Conservation (phyloP, 2,888 invertebrate genomes). For the Erynnis tages region DNA sequence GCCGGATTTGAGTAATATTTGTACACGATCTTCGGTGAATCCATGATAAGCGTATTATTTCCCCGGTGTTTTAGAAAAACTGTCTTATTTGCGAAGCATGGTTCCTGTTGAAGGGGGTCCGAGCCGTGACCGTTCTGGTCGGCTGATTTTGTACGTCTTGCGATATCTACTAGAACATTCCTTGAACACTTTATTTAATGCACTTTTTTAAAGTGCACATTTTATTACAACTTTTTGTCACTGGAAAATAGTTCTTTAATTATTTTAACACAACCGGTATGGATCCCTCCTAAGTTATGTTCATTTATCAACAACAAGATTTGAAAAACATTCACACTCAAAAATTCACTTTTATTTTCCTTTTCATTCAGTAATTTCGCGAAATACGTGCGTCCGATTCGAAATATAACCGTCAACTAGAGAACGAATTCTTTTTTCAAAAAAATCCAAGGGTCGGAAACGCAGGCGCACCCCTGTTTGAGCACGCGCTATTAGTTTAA, state of each 20-base stretch:
- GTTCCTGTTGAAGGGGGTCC: constrained; percentile 52
- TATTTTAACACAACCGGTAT: no score
- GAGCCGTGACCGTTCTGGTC: constrained; percentile 51
- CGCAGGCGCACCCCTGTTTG: constrained; percentile 70
- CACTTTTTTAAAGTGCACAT: constrained; percentile 15
- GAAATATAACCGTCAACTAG: constrained; percentile 68
- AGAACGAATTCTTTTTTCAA: constrained; percentile 48
- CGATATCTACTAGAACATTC: no score
- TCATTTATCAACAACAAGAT: no score
- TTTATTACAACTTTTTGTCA: background rate
- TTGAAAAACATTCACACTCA: no score
- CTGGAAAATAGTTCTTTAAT: no score
- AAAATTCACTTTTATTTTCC: no score
- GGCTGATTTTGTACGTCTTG: constrained; percentile 29
- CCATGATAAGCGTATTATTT: constrained; percentile 64
- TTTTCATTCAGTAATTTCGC: background rate
- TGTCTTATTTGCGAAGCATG: constrained; percentile 38
- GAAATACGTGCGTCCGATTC: constrained; percentile 42
- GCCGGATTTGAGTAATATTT: constrained; percentile 90
- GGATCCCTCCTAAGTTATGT: no score
- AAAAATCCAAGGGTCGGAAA: constrained; percentile 64
- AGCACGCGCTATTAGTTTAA: constrained; percentile 60
- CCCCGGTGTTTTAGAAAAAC: constrained; percentile 36
- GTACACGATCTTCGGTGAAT: constrained; percentile 77
- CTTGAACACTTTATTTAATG: constrained; percentile 14